phyloP scores from a whole-genome alignment of 2,797 vertebrate genomes.

The Rhinella marina region DNA sequence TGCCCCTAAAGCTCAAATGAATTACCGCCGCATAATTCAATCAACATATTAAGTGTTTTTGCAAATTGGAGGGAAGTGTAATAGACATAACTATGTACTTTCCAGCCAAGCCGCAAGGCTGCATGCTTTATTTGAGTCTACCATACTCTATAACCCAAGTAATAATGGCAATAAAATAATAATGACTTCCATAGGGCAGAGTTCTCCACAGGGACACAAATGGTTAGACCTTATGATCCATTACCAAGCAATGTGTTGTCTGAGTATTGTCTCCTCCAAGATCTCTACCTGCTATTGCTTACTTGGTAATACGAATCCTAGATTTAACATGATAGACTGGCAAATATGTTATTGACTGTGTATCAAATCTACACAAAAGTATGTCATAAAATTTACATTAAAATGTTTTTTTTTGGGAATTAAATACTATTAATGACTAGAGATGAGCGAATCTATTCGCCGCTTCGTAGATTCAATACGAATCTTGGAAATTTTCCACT shows the following conservation, averaged over 20 bases:
- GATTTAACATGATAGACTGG: not conserved
- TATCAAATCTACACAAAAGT: not conserved
- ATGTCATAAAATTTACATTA: not conserved
- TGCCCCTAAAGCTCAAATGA: conserved; percentile 28
- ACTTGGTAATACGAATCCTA: not conserved
- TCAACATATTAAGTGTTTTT: conserved; percentile 44
- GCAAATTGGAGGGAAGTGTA: conserved; percentile 13
- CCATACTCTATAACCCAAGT: not conserved
- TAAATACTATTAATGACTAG: too few relatives aligned
- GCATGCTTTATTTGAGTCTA: not conserved
- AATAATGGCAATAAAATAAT: not conserved
- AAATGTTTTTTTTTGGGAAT: too few relatives aligned
- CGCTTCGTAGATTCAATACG: too few relatives aligned
- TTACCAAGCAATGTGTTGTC: not conserved
- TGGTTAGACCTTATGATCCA: not conserved
- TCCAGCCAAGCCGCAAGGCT: not conserved
- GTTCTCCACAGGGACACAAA: not conserved
- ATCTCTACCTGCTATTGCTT: not conserved
- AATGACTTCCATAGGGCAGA: not conserved
- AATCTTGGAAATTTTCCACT: too few relatives aligned
- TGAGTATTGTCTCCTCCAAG: not conserved
- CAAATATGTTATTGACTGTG: not conserved
- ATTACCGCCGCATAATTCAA: conserved; percentile 43
- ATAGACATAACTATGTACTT: not conserved
- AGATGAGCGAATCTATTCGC: too few relatives aligned